These are phyloP conservation scores for Drosophila histrio DNA, from an alignment of 2,888 invertebrate species.

Conservation along the genomic window DNA sequence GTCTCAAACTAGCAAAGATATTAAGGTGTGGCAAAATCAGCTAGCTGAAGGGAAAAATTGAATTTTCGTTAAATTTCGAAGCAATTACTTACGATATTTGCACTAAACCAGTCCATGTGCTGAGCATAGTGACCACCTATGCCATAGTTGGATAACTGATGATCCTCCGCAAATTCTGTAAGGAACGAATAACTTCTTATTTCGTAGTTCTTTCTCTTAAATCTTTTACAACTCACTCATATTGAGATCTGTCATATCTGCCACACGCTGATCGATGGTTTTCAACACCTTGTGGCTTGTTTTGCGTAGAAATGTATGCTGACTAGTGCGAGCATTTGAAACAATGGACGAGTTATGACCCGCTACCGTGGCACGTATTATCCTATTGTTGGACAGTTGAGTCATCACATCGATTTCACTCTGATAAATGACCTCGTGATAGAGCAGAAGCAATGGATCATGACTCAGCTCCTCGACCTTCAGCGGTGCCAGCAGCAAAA, in stretches of 20 bases:
- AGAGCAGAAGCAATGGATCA: conserved; percentile 85
- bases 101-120: conserved; percentile 72
- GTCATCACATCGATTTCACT: conserved; percentile 86
- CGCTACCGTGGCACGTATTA: conserved; percentile 86
- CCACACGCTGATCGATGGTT: conserved; percentile 85
- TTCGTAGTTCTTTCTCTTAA: neutral
- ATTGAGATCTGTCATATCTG: conserved; percentile 86
- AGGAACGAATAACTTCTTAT: too few relatives aligned
- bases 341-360: conserved; percentile 89
- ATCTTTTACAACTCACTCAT: conserved; percentile 70
- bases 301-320: conserved; percentile 59
- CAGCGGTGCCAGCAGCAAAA: conserved; percentile 84
- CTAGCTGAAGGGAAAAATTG: too few relatives aligned
- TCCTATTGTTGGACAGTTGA: conserved; percentile 85
- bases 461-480: conserved; percentile 85
- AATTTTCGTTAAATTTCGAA: neutral
- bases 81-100: conserved; percentile 40
- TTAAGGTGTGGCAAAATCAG: neutral
- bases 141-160: conserved; percentile 80
- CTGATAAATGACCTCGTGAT: conserved; percentile 86
- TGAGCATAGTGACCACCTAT: conserved; percentile 88
- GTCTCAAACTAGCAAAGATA: conserved; percentile 24
- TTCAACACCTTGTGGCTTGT: conserved; percentile 85
- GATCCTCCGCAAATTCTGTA: conserved; percentile 84
- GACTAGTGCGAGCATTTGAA: conserved; percentile 69